Conservation (phyloP, 2,797 vertebrate species). For the Anomalospiza imberbis region DNA sequence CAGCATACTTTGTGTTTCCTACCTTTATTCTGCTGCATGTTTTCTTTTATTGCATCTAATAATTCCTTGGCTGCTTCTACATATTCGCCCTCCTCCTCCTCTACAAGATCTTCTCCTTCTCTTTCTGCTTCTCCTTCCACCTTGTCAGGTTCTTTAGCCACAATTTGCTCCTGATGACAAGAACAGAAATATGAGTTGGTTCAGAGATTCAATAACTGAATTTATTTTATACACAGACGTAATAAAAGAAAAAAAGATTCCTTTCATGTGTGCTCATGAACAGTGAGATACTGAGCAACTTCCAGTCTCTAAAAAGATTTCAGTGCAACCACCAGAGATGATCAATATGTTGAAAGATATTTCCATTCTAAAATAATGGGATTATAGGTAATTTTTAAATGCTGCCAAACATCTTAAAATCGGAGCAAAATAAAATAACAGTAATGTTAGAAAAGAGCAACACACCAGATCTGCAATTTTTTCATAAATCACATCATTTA, state of each 20-base stretch:
- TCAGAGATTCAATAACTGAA: not conserved
- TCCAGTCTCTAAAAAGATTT: not conserved
- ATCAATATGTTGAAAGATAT: not conserved
- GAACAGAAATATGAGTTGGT: not conserved
- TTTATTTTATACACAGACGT: not conserved
- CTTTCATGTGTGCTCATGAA: not conserved
- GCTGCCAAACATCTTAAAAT: not conserved
- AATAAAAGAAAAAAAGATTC: not conserved
- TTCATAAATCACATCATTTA: constrained; percentile 80
- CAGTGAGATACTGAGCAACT: not conserved
- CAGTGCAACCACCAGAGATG: not conserved
- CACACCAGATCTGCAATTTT: constrained; percentile 82
- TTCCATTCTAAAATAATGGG: not conserved
- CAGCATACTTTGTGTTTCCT: not conserved
- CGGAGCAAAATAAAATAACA: not conserved
- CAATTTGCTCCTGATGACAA: constrained; percentile 55
- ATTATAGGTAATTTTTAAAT: not conserved
- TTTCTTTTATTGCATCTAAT: constrained; percentile 79
- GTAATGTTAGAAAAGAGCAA: not conserved
- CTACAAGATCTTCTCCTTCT: constrained; percentile 36
- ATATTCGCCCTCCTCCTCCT: constrained; percentile 56
- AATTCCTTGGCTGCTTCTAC: constrained; percentile 73
- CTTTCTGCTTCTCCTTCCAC: constrained; percentile 7
- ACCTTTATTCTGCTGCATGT: constrained; percentile 83
- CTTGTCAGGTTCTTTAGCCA: constrained; percentile 24